Evolutionary conservation across 2,888 invertebrate genomes (phyloP), one percentile per base, ranked within the genome.

Genomic region (Yponomeuta sedellus): DNA sequence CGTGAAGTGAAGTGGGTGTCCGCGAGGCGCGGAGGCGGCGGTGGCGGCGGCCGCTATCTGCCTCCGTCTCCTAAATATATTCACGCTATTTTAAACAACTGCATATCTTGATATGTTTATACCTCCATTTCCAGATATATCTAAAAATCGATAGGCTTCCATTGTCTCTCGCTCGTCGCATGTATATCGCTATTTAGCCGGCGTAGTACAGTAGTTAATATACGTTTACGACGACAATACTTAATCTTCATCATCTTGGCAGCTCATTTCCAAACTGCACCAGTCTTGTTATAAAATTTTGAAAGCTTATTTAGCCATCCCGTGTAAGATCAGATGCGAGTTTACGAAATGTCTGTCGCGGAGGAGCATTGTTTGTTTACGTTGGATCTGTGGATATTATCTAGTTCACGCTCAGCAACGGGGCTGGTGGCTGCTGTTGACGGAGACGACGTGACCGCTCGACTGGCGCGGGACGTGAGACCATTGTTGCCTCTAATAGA

Each of bases 401-500:
- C 34, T 39, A 39, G 62, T 62, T 39, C n/a, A 39, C n/a, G 25
- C 10, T 12, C 22, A 59, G 62, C 62, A 28, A 39, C 39, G 22
- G 34, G 44, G 44, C 44, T 44, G 44, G 16, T 64, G 40, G 22
- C 11, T 64, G 22, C 11, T 64, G 61, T 11, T 25, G 34, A 34
- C 34, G 28, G 39, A 39, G 62, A 52, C 34, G 56, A 64, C 64
- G 64, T 64, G 64, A 44, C 62, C 39, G 62, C 64, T 64, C 56
- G 64, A 44, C 20, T 52, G 25, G 56, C 52, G 44, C 52, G 64
- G 52, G 82, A 86, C 87, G 87, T 87, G 86, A 78, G 82, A 79
- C 86, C 80, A 88, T 89, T 89, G 88, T 89, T 85, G 85, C 77
- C 80, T 81, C 75, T 87, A 86, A 88, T 87, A 88, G 86, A 82